Evolutionary conservation across 1,140 invertebrate genomes (phyloP), one percentile per base, ranked within the genome.

Genomic region (Aphis gossypii): DNA sequence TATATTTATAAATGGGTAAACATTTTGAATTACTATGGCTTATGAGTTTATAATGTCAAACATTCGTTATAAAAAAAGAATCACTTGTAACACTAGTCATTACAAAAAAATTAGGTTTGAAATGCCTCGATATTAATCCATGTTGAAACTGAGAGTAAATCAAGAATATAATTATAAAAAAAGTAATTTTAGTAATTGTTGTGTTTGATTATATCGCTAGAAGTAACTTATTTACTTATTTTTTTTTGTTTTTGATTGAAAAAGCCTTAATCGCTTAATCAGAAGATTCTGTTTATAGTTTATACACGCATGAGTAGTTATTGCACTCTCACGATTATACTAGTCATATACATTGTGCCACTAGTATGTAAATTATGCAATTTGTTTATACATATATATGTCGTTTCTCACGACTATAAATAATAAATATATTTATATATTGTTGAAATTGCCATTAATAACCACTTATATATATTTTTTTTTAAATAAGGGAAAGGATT

Each of bases 341-440:
- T n/a, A 83, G 20, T 18, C 48, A 18, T 83, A 18, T n/a, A n/a
- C n/a, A 83, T 86, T 46, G 8, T 21, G n/a, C 46, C 8, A 35
- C 7, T n/a, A 35, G n/a, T 35, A 25, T 54, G 30, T 88, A 89
- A 51, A 89, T 54, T 54, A 23, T 89, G 21, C 48, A 89, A 89
- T 54, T 88, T 35, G 2, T 89, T 35, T 54, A 14, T 54, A 4
- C 35, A 89, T 25, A 54, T 25, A 54, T 25, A 54, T 54, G 48
- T 89, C 8, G n/a, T 89, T 54, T 89, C 20, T 89, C 87, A 54
- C 48, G 87, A 89, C n/a, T n/a, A 14, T 89, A 38, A 54, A 54
- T 38, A 76, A 76, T 30, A n/a, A 76, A 88, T 35, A 89, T 54
- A 89, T 54, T 54, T 54, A 51, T 89, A 54, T 89, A 38, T 89